Conservation (phyloP, 1,140 invertebrate genomes). For the Euwallacea fornicatus region DNA sequence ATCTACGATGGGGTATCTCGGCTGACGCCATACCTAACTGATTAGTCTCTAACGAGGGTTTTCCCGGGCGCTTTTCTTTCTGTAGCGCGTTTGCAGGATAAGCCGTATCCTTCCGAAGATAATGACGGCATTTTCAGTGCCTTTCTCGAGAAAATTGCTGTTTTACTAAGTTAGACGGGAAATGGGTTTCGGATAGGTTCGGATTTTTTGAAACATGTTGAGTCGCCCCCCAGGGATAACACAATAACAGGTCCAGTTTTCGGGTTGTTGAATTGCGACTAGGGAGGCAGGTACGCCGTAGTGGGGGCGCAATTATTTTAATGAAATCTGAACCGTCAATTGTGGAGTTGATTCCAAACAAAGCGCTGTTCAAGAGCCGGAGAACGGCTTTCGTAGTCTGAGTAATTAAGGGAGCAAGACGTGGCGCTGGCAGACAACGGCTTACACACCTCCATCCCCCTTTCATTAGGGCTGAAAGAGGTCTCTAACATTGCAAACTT, state of each 20-base stretch:
- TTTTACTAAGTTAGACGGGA: constrained; percentile 24
- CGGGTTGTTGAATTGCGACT: neutral
- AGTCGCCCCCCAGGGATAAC: neutral
- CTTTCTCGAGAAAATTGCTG: constrained; percentile 23
- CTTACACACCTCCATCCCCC: neutral
- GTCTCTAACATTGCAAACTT: neutral
- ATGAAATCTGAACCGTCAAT: constrained; percentile 26
- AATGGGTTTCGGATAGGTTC: constrained; percentile 10
- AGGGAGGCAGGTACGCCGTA: constrained; percentile 7
- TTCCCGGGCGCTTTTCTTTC: constrained; percentile 15
- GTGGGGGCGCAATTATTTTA: constrained; percentile 21
- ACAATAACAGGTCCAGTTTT: neutral
- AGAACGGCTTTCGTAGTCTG: constrained; percentile 11
- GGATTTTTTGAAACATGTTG: constrained; percentile 12
- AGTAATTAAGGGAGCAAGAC: constrained; percentile 19
- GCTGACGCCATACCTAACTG: constrained; percentile 17
- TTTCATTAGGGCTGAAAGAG: neutral
- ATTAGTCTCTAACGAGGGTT: constrained; percentile 31
- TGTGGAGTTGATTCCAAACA: constrained; percentile 22
- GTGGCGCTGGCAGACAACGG: constrained; percentile 1
- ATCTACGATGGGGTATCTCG: constrained; percentile 18
- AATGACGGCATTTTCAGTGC: constrained; percentile 20
- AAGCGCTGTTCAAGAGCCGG: constrained; percentile 16
- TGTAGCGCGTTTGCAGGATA: constrained; percentile 9
- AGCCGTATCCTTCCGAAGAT: constrained; percentile 18